Percentiles rank a stretch among this genome's conserved stretches.
phyloP scores from a whole-genome alignment of 2,113 vertebrate genomes.

The Mystacornis crossleyi region DNA sequence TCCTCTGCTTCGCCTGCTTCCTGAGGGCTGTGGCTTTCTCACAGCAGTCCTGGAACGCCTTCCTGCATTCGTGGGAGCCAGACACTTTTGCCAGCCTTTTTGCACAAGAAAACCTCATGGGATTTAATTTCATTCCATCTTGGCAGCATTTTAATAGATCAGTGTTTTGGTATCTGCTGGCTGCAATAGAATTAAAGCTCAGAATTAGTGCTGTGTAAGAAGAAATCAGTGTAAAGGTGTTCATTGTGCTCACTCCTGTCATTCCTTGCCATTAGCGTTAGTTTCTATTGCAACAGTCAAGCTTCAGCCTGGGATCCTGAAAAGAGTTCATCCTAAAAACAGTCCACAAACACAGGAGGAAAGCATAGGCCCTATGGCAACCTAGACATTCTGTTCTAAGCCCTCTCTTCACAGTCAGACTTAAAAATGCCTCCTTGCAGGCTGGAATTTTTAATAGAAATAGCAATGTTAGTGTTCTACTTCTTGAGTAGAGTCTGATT shows the following conservation, averaged over 20 bases:
- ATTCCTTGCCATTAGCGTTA: not conserved
- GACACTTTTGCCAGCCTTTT: constrained; percentile 3
- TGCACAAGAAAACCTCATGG: constrained; percentile 14
- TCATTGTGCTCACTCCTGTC: not conserved
- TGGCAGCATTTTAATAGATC: constrained; percentile 54
- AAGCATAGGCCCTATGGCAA: not conserved
- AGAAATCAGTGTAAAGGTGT: not conserved
- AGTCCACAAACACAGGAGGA: not conserved
- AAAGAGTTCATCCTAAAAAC: not conserved
- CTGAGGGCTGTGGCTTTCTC: constrained; percentile 31
- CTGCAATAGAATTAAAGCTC: constrained; percentile 23
- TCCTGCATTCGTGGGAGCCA: not conserved
- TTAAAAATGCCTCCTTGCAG: not conserved
- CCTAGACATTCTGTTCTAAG: not conserved
- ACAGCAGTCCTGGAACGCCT: not conserved
- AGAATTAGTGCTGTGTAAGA: not conserved
- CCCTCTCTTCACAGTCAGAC: not conserved
- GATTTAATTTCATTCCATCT: constrained; percentile 56
- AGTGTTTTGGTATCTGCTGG: constrained; percentile 21
- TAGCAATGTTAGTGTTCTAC: not conserved
- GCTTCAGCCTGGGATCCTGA: not conserved
- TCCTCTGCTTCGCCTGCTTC: not conserved
- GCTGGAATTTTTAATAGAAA: not conserved
- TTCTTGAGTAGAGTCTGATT: not conserved
- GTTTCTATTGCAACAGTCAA: not conserved